Evolutionary conservation across 2,888 invertebrate genomes (phyloP).

Genomic region (Melieria omissa): DNA sequence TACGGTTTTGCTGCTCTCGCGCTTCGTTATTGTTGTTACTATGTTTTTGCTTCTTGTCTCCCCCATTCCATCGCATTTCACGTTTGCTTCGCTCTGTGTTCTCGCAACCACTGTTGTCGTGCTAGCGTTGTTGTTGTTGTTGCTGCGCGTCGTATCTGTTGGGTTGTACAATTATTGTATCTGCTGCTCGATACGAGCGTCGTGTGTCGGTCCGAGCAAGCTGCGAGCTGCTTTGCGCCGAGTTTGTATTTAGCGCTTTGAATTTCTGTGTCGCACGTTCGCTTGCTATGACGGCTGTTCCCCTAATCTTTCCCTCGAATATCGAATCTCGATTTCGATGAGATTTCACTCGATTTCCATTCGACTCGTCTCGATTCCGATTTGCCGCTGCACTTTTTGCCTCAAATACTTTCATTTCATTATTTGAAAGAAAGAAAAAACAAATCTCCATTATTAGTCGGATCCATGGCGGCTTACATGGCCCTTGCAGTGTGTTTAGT

Average conservation of each 20-base stretch:
- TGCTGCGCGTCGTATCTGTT: constrained; percentile 37
- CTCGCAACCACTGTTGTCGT: not conserved
- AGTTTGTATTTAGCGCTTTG: constrained; percentile 30
- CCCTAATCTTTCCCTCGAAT: constrained; percentile 65
- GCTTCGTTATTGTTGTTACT: not conserved
- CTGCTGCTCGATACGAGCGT: constrained; percentile 28
- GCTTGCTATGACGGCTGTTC: constrained; percentile 53
- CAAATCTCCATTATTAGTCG: constrained; percentile 15
- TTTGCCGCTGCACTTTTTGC: constrained; percentile 20
- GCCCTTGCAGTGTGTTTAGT: not conserved
- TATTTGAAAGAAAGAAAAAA: not conserved
- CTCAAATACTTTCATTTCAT: constrained; percentile 34
- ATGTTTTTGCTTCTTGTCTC: not conserved
- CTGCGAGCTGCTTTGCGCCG: constrained; percentile 17
- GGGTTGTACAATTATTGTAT: not conserved
- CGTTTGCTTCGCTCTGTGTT: not conserved
- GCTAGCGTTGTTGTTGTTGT: constrained; percentile 31
- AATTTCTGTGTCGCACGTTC: constrained; percentile 39
- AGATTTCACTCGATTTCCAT: constrained; percentile 48
- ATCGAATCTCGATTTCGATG: constrained; percentile 66
- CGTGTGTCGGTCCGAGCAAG: constrained; percentile 18
- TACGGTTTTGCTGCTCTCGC: not conserved
- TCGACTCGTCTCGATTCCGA: no score
- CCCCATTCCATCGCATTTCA: not conserved
- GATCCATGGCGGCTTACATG: constrained; percentile 9